These are phyloP conservation scores for Astropecten irregularis DNA, from an alignment of 53 echinoderm and acorn worm genomes.

Conservation along the genomic window DNA sequence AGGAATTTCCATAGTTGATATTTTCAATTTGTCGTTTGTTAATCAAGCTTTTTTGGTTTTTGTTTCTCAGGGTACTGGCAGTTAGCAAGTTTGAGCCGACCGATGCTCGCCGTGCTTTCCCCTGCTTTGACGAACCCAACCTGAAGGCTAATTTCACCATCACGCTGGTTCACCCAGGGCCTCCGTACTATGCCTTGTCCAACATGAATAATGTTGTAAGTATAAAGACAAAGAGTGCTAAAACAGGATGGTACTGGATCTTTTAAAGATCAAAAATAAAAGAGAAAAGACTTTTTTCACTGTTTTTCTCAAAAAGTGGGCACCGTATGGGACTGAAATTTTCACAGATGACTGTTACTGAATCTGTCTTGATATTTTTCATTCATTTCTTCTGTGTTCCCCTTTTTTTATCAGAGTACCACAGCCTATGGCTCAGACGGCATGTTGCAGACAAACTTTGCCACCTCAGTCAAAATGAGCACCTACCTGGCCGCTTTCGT, in stretches of 20 bases:
- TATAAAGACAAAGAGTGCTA: too few relatives aligned
- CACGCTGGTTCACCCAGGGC: slow-evolving; percentile 66
- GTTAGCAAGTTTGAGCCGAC: slow-evolving; percentile 98
- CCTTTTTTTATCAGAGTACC: not conserved
- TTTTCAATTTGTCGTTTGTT: too few relatives aligned
- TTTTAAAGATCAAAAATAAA: too few relatives aligned
- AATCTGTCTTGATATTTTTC: too few relatives aligned
- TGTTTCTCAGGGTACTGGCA: slow-evolving; percentile 64
- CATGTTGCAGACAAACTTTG: slow-evolving; percentile 65
- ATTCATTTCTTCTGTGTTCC: too few relatives aligned
- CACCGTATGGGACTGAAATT: too few relatives aligned
- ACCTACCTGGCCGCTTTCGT: slow-evolving; percentile 89
- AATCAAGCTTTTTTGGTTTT: too few relatives aligned
- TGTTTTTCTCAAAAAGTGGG: too few relatives aligned
- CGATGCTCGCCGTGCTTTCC: slow-evolving; percentile 88
- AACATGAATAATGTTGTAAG: slow-evolving; percentile 84
- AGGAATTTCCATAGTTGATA: too few relatives aligned
- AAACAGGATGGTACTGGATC: too few relatives aligned
- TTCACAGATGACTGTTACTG: too few relatives aligned
- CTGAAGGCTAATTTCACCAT: slow-evolving; percentile 87
- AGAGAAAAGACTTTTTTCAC: too few relatives aligned
- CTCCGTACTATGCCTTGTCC: slow-evolving; percentile 77
- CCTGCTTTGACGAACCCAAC: slow-evolving; percentile 95
- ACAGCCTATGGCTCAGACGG: not conserved
- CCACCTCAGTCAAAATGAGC: slow-evolving; percentile 82